Conservation (phyloP, 2,113 vertebrate species). For the Anolis sagrei region DNA sequence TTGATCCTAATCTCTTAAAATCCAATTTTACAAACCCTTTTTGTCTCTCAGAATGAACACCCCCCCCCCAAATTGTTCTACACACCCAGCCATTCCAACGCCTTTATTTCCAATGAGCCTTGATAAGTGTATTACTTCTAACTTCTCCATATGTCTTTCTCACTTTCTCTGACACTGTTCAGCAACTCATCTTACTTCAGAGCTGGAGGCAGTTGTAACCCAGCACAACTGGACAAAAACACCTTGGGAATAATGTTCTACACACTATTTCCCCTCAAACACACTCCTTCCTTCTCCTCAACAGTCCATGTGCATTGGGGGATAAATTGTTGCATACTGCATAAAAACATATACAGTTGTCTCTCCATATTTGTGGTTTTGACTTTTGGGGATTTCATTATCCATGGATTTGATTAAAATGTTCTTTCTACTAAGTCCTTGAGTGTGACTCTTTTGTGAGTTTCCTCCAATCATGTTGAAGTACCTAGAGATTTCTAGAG, state of each 20-base stretch:
- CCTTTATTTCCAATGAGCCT: too few species aligned
- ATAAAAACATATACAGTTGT: too few species aligned
- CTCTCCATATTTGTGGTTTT: too few species aligned
- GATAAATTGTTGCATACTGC: neutral
- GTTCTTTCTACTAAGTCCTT: too few species aligned
- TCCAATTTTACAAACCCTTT: neutral
- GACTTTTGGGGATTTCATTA: too few species aligned
- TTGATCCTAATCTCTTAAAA: slow-evolving; percentile 1
- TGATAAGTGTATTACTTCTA: neutral
- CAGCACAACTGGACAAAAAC: neutral
- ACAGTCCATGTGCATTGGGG: neutral
- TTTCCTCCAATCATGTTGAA: too few species aligned
- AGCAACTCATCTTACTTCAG: neutral
- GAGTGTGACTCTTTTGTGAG: too few species aligned
- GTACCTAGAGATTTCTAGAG: too few species aligned
- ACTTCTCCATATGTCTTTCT: neutral
- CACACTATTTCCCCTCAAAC: neutral
- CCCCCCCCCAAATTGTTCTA: neutral
- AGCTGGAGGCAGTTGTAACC: neutral
- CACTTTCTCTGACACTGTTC: neutral
- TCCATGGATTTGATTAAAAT: too few species aligned
- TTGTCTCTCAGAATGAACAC: neutral
- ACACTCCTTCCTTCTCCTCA: neutral
- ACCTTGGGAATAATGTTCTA: neutral
- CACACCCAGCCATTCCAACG: neutral